These are phyloP conservation scores for Pygoscelis adeliae DNA, from an alignment of 2,113 vertebrate genomes.

Conservation along the genomic window DNA sequence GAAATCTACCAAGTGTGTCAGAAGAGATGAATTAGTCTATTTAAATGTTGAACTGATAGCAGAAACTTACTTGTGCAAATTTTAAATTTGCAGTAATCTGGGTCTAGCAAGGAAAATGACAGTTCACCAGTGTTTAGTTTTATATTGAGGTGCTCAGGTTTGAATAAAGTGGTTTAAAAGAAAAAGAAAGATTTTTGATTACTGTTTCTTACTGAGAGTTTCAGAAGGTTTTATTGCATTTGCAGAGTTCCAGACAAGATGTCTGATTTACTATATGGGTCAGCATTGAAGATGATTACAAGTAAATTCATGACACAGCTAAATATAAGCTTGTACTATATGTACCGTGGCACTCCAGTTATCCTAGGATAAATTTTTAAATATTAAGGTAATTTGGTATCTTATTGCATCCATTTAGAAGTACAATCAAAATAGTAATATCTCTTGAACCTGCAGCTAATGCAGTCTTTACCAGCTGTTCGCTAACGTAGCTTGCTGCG, in stretches of 20 bases:
- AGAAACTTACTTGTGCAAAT: conserved; percentile 74
- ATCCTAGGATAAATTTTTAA: neutral
- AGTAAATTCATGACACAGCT: neutral
- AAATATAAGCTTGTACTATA: neutral
- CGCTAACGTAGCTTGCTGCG: conserved; percentile 41
- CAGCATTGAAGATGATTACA: neutral
- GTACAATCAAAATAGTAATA: conserved; percentile 59
- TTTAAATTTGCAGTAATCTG: conserved; percentile 78
- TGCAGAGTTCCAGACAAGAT: neutral
- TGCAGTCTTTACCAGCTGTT: conserved; percentile 57
- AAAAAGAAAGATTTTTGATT: conserved; percentile 24
- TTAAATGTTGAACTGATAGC: conserved; percentile 79
- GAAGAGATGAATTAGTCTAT: conserved; percentile 81
- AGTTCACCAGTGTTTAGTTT: conserved; percentile 83
- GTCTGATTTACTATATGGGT: neutral
- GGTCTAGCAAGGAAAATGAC: conserved; percentile 76
- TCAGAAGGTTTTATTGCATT: neutral
- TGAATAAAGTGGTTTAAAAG: conserved; percentile 83
- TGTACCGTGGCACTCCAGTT: neutral
- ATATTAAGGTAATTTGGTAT: neutral
- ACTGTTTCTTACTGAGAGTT: neutral
- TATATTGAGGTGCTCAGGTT: conserved; percentile 85
- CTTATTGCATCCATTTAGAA: conserved; percentile 61
- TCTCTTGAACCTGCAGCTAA: conserved; percentile 71
- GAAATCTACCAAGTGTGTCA: conserved; percentile 80